A percentile compares a stretch with the other conserved stretches of the same genome.
phyloP scores from a whole-genome alignment of 2,888 invertebrate genomes.

The Onthophagus sagittarius region DNA sequence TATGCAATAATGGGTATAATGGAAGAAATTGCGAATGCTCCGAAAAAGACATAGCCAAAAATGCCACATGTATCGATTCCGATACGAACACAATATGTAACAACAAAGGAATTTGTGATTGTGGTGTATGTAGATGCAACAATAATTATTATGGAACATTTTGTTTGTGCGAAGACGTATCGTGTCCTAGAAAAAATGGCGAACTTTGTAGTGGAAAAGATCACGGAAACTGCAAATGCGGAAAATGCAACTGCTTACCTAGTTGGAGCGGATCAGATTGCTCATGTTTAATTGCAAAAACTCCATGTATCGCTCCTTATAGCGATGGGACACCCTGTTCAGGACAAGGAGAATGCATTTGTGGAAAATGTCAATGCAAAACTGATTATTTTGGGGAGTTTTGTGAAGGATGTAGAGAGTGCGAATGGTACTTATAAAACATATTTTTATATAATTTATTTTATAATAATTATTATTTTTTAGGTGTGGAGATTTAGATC shows the following conservation, averaged over 20 bases:
- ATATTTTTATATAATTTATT: background rate
- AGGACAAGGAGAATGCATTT: slow-evolving; percentile 65
- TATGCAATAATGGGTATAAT: slow-evolving; percentile 50
- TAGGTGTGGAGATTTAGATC: slow-evolving; percentile 62
- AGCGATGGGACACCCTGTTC: slow-evolving; percentile 48
- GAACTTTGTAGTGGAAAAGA: slow-evolving; percentile 52
- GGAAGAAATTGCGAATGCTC: slow-evolving; percentile 62
- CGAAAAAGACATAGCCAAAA: slow-evolving; percentile 25
- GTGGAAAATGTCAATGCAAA: slow-evolving; percentile 61
- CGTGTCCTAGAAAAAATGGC: slow-evolving; percentile 56
- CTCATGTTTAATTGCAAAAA: slow-evolving; percentile 55
- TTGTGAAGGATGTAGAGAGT: slow-evolving; percentile 72
- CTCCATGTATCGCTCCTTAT: slow-evolving; percentile 46
- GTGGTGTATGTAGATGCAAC: slow-evolving; percentile 55
- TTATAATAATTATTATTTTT: background rate
- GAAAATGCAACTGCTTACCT: slow-evolving; percentile 56
- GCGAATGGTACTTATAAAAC: slow-evolving; percentile 42
- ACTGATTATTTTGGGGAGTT: slow-evolving; percentile 53
- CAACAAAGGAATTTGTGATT: slow-evolving; percentile 63
- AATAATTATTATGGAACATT: slow-evolving; percentile 54
- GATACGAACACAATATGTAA: slow-evolving; percentile 49
- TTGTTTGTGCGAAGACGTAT: slow-evolving; percentile 76
- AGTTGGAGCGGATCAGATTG: slow-evolving; percentile 61
- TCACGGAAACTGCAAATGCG: slow-evolving; percentile 61
- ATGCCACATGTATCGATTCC: slow-evolving; percentile 33